Percentiles rank a stretch among this genome's conserved stretches.
Evolutionary conservation across 2,888 invertebrate species (phyloP).

Genomic region (Pristionchus arcanus): DNA sequence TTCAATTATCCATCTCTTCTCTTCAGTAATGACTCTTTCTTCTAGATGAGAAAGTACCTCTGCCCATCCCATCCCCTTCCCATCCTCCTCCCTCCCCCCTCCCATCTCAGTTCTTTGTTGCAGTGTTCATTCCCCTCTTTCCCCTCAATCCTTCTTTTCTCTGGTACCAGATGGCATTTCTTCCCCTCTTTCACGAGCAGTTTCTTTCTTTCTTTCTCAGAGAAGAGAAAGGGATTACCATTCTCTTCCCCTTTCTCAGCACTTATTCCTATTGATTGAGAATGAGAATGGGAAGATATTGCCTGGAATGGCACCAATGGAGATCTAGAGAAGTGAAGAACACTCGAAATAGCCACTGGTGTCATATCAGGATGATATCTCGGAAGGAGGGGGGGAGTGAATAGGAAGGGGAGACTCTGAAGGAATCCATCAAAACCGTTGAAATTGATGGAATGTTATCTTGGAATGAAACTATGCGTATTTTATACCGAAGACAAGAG

Average conservation of each 20-base stretch:
- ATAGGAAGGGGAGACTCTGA: background rate
- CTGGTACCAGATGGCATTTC: background rate
- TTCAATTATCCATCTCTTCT: constrained; percentile 23
- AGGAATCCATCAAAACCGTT: background rate
- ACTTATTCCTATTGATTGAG: background rate
- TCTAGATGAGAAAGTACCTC: background rate
- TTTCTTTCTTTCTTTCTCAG: constrained; percentile 18
- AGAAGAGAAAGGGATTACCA: constrained; percentile 15
- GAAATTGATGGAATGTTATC: background rate
- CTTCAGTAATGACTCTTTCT: constrained; percentile 28
- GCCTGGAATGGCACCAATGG: background rate
- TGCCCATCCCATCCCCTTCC: background rate
- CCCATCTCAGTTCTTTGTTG: background rate
- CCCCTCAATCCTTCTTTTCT: background rate
- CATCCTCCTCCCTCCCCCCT: background rate
- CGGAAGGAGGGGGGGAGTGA: background rate
- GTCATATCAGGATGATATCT: background rate
- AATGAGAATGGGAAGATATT: constrained; percentile 24
- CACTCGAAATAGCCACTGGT: background rate
- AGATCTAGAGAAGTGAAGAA: background rate
- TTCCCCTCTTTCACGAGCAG: background rate
- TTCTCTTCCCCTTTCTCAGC: constrained; percentile 6
- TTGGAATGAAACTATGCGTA: background rate
- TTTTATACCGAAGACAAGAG: background rate
- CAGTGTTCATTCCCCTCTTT: background rate